Base-by-base conservation (phyloP, 2,888 invertebrate genomes). In the Lysandra bellargus region DNA sequence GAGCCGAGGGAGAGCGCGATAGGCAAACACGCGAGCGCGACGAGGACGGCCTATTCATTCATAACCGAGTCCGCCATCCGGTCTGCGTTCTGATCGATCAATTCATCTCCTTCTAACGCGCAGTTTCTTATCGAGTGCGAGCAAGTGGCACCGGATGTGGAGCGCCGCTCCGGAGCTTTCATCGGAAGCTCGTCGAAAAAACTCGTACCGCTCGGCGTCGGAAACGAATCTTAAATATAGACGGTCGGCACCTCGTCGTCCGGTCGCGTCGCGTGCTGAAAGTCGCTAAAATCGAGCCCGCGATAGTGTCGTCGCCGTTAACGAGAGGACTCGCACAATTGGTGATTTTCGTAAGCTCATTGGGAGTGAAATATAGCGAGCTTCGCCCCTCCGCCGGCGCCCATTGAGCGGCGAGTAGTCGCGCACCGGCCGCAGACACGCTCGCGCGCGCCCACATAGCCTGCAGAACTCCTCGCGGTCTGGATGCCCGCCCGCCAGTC, bases 1-100 rank as follows among this genome's bases (percentile, higher is more conserved):
- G 92, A 84, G 90, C 83, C 84, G 90, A 92, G 86, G 85, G 92
- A 90, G 92, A 92, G 86, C 82, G 80, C 83, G 84, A 83, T 86
- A 88, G 85, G 86, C 84, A 83, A 86, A 85, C 83, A 83, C 82
- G 82, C 83, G 81, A 80, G 90, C 83, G 80, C 84, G 90, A 94
- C 86, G 88, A 85, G 89, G 94, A 94, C 87, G 84, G 89, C 85
- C 84, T 90, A 94, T 94, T 94, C 94, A 94, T 94, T 94, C 94
- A 94, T 94, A 93, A 94, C 92, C 88, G 91, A 92, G 93, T 91
- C 92, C 88, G 91, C 93, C 93, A 94, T 94, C 93, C 93, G 94
- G 93, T 92, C 93, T 91, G 88, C 88, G 90, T 88, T 89, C 90
- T 90, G 90, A 90, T 90, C 89, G 89, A 90, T 91, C 91, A 91